A percentile compares a stretch with the other conserved stretches of the same genome.
phyloP scores from a whole-genome alignment of 2,113 vertebrate species.

The Formicarius rufipectus region DNA sequence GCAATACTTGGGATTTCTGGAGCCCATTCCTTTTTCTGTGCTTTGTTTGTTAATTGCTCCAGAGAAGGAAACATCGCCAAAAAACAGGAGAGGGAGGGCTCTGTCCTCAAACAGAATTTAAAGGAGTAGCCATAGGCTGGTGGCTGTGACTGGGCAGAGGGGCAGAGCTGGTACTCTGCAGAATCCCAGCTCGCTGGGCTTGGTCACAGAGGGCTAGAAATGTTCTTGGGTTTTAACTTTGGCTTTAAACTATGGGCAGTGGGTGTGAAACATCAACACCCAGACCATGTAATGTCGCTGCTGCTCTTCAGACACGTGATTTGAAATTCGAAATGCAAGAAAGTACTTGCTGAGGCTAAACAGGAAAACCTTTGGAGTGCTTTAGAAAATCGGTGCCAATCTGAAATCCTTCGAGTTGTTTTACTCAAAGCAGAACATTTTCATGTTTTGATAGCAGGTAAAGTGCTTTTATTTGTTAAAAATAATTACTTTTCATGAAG shows the following conservation, averaged over 20 bases:
- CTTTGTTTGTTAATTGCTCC: background rate
- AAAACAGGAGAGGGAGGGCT: background rate
- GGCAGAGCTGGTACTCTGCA: background rate
- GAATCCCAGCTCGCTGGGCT: background rate
- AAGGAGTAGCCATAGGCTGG: background rate
- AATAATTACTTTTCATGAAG: background rate
- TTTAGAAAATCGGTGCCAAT: background rate
- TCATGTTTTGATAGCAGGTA: background rate
- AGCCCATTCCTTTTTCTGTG: background rate
- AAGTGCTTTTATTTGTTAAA: background rate
- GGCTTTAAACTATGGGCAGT: background rate
- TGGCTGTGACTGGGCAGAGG: background rate
- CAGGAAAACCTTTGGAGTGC: background rate
- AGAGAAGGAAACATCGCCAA: background rate
- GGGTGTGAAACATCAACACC: background rate
- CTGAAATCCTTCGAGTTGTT: background rate
- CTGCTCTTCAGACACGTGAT: background rate
- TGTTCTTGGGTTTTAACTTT: fast-evolving
- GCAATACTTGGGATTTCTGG: background rate
- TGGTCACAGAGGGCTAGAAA: background rate
- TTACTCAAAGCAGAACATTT: background rate
- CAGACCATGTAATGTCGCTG: background rate
- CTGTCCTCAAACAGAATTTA: background rate
- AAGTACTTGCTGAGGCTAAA: background rate
- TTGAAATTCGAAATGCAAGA: background rate